Percentiles rank a stretch among this genome's conserved stretches.
These are phyloP conservation scores for Entosphenus tridentatus DNA, from an alignment of 2,113 vertebrate genomes.

Conservation along the genomic window DNA sequence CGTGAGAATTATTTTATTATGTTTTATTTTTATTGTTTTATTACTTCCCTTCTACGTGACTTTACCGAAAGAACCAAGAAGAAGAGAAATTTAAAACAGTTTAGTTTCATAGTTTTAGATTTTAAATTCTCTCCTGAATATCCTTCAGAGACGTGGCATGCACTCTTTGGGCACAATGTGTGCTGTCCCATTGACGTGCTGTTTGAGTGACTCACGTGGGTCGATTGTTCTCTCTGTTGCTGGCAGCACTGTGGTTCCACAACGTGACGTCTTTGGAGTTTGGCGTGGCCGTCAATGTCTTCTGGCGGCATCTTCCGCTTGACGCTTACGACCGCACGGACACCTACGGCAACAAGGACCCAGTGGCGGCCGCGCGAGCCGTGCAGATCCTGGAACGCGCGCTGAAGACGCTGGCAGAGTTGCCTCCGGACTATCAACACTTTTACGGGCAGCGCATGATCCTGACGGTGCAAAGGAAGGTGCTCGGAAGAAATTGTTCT, in stretches of 20 bases:
- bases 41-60: too few species aligned
- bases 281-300: slow-evolving; percentile 69
- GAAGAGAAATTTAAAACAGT: too few species aligned
- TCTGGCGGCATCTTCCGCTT: slow-evolving; percentile 63
- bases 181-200: too few species aligned
- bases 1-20: too few species aligned
- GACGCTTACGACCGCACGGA: slow-evolving; percentile 66
- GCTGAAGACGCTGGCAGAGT: slow-evolving; percentile 41
- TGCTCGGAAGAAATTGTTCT: neutral
- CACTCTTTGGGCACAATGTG: too few species aligned
- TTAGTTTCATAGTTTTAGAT: too few species aligned
- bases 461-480: slow-evolving; percentile 44
- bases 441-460: slow-evolving; percentile 86
- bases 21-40: too few species aligned
- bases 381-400: slow-evolving; percentile 57
- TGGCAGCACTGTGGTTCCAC: slow-evolving; percentile 80
- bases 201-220: too few species aligned
- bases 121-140: too few species aligned
- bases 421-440: slow-evolving; percentile 62
- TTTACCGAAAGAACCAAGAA: too few species aligned
- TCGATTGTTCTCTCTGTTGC: slow-evolving; percentile 10
- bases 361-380: slow-evolving; percentile 38
- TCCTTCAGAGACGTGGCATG: too few species aligned
- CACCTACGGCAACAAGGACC: slow-evolving; percentile 81
- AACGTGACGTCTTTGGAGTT: slow-evolving; percentile 70